Base-by-base conservation (phyloP, 2,113 vertebrate species). In the Thamnaconus septentrionalis region DNA sequence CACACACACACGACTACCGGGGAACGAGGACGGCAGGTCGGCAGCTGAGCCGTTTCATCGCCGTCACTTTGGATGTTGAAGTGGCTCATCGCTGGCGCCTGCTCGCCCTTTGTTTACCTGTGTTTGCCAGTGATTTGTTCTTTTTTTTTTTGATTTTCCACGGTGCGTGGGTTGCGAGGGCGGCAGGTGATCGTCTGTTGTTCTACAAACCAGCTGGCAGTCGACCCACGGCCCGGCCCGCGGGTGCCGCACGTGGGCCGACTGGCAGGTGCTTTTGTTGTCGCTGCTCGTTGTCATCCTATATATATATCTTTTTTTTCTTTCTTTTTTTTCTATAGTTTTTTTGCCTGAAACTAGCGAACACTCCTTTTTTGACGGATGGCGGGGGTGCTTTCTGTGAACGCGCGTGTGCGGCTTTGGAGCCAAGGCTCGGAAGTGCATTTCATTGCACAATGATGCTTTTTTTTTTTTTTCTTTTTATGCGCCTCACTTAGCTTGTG, bases 191-290 rank as follows among this genome's bases (percentile, higher is more conserved):
- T 57, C 69, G 69, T 83, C 74, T 71, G 80, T 79, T 87, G 81
- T 79, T 82, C 67, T 62, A 58, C 58, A 76, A 83, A 80, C 86
- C 56, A 82, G 60, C 64, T 76, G 80, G 69, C 81, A 70, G 70
- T 85, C 76, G 71, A 61, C 66, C 78, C 64, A 10, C 52, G 63
- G 55, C 46, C 66, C 39, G 76, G 68, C 68, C 58, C 6, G 47
- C 47, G 58, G 71, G 61, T 73, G 75, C 64, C 43, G 50, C 73
- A 62, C 39, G 78, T 85, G 79, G 81, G 72, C 71, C 59, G 80
- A 84, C 74, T 72, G 78, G 78, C 85, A 85, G 85, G 81, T 87
- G 86, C 59, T 60, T 75, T 75, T 65, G 55, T 53, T 61, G 62
- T 53, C 31, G 66, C 60, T 8, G 60, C 56, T 60, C 18, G 18